Evolutionary conservation across 2,888 invertebrate species (phyloP).

Genomic region (Ischnura elegans): DNA sequence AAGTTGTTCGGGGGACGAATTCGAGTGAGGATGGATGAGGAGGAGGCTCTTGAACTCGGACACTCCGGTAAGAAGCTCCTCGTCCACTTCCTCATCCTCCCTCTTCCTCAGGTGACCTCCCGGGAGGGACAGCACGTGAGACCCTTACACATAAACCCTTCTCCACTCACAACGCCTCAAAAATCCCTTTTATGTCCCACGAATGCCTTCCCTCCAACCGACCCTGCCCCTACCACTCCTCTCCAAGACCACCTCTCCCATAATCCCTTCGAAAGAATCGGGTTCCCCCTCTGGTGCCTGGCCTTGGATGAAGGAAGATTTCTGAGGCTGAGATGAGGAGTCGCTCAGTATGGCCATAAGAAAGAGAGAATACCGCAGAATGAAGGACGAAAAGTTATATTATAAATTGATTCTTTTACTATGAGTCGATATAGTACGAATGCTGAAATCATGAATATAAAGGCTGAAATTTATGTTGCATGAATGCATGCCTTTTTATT

Average conservation of each 20-base stretch:
- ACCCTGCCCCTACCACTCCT: too few relatives aligned
- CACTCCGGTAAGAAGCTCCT: neutral
- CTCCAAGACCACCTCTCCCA: neutral
- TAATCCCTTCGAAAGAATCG: neutral
- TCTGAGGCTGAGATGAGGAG: neutral
- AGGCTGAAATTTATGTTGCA: too few relatives aligned
- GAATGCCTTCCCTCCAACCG: neutral
- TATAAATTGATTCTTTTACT: too few relatives aligned
- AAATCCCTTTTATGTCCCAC: constrained; percentile 5
- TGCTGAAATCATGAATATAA: too few relatives aligned
- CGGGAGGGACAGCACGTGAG: neutral
- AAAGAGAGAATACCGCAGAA: too few relatives aligned
- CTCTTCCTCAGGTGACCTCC: neutral
- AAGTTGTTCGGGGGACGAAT: neutral
- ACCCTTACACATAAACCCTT: neutral
- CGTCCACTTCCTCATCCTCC: neutral
- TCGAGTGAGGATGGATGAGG: neutral
- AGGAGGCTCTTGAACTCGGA: constrained; percentile 16
- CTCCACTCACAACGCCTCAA: neutral
- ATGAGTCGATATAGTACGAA: too few relatives aligned
- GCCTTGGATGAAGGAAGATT: neutral
- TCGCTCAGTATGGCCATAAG: neutral
- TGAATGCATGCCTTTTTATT: too few relatives aligned
- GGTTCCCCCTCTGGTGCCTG: neutral
- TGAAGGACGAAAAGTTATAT: too few relatives aligned